These are phyloP conservation scores for Himalopsyche phryganea DNA, from an alignment of 1,140 invertebrate genomes.

Conservation along the genomic window DNA sequence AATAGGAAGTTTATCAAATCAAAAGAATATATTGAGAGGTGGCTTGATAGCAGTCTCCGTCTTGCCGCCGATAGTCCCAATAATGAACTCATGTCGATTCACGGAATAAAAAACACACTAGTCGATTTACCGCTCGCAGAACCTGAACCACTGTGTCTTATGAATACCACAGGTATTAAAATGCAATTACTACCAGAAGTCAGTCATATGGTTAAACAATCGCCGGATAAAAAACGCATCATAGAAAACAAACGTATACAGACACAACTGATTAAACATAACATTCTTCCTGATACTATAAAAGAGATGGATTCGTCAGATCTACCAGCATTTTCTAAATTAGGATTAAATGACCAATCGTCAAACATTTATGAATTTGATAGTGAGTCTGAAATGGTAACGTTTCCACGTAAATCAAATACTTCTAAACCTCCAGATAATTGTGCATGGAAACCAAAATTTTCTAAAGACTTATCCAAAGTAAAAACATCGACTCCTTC, in stretches of 20 bases:
- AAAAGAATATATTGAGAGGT: slow-evolving; percentile 68
- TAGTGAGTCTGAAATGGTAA: slow-evolving; percentile 21
- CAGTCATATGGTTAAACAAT: background rate
- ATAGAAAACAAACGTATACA: background rate
- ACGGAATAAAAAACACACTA: background rate
- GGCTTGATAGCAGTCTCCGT: slow-evolving; percentile 57
- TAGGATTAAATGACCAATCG: slow-evolving; percentile 1
- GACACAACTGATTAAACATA: background rate
- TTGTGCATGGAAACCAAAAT: background rate
- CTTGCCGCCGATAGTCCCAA: background rate
- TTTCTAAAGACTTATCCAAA: background rate
- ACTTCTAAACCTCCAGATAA: slow-evolving; percentile 8
- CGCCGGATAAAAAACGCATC: background rate
- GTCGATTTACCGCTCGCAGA: background rate
- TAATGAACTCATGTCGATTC: background rate
- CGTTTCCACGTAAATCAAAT: slow-evolving; percentile 9
- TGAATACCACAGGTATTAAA: background rate
- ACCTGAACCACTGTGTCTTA: background rate
- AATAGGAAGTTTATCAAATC: slow-evolving; percentile 68
- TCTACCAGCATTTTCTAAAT: too few species aligned
- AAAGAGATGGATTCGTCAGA: too few species aligned
- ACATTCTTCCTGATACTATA: background rate
- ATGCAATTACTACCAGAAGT: background rate
- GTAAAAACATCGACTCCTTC: background rate
- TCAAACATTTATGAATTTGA: slow-evolving; percentile 25